phyloP scores from a whole-genome alignment of 2,113 vertebrate species.

The cattle (Bos taurus) region ARS-UCD2.0 NC_037351.1:19052501-19053000 shows the following conservation, averaged over 20 bases:
- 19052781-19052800: not conserved
- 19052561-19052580: not conserved
- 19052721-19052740: not conserved
- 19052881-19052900: conserved; percentile 34
- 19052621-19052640: not conserved
- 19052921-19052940: conserved; percentile 60
- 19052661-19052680: not conserved
- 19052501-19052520: not conserved
- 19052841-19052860: conserved; percentile 13
- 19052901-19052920: conserved; percentile 43
- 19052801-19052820: not conserved
- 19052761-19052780: not conserved
- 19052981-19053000: conserved; percentile 61
- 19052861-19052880: not conserved
- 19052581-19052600: not conserved
- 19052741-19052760: not conserved
- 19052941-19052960: conserved; percentile 66
- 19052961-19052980: conserved; percentile 46
- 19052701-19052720: not conserved
- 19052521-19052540: not conserved
- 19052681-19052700: not conserved
- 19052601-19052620: not conserved
- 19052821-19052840: not conserved
- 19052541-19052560: not conserved
- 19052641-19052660: not conserved